Evolutionary conservation across 2,888 invertebrate genomes (phyloP), one percentile per base, ranked within the genome.

Genomic region (Tyria jacobaeae): DNA sequence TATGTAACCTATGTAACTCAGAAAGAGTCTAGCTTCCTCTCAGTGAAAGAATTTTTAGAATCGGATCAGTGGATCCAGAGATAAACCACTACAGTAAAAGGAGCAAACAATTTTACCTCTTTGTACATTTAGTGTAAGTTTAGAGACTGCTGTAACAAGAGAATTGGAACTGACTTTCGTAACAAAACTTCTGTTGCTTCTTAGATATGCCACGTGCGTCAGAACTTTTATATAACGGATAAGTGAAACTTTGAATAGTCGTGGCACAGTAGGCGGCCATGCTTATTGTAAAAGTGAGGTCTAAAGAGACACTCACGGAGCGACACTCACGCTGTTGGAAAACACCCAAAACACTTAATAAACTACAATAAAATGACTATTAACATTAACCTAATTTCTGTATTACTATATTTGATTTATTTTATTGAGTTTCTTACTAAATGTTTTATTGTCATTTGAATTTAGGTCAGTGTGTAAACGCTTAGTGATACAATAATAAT

Each of bases 381-480:
- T 34, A 17, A 25, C 17, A 21, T 54, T 41, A 41, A 27, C n/a
- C n/a, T n/a, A 25, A 54, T n/a, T 39, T 17, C 27, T 47, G 47
- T 35, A 14, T 3, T n/a, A 55, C 27, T 47, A 15, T n/a, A 39
- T 10, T 41, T 50, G 24, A 51, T 51, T 51, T 58, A 21, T 60
- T 48, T 50, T 55, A 41, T 44, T 44, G 6, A 50, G n/a, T n/a
- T n/a, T 17, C 39, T 27, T 47, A 14, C 10, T 48, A 39, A 59
- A 53, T 31, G 37, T 15, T 15, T 27, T 58, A 34, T 24, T 58
- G 41, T 31, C n/a, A 34, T 58, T 54, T 34, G 37, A 17, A 53
- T 12, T 47, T 47, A 21, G 59, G 59, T 53, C 59, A 58, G 15
- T 55, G 58, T 44, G 44, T 39, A 50, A 50, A 17, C 1, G 31